A percentile compares a stretch with the other conserved stretches of the same genome.
These are phyloP conservation scores for Euwallacea fornicatus DNA, from an alignment of 1,140 invertebrate species.

Conservation along the genomic window DNA sequence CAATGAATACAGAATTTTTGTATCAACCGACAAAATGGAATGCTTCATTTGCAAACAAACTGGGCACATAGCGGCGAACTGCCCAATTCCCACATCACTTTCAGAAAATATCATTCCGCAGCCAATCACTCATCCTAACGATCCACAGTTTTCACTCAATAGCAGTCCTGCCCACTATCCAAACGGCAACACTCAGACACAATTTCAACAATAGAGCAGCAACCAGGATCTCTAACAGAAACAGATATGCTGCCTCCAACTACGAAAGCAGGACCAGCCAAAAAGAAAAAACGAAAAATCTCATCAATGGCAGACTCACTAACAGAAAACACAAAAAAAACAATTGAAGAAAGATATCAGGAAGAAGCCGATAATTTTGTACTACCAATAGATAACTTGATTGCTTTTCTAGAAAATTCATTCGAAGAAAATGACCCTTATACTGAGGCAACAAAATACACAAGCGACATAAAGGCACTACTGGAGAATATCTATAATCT, in stretches of 20 bases:
- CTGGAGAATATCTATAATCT: slow-evolving; percentile 1
- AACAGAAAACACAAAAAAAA: neutral
- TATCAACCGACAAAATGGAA: slow-evolving; percentile 1
- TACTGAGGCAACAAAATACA: neutral
- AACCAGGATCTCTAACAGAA: neutral
- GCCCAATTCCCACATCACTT: no score
- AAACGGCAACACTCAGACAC: neutral
- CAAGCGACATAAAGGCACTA: neutral
- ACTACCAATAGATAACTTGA: neutral
- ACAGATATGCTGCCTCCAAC: neutral
- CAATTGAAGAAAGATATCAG: neutral
- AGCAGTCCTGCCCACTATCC: neutral
- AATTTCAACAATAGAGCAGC: neutral
- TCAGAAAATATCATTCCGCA: no score
- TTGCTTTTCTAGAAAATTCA: neutral
- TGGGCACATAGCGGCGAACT: no score
- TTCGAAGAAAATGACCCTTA: neutral
- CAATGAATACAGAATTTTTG: slow-evolving; percentile 1
- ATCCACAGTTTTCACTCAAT: no score
- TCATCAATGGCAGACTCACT: neutral
- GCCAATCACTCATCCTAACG: no score
- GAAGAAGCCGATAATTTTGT: neutral
- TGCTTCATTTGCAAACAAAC: neutral
- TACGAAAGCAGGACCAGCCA: neutral
- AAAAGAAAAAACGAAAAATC: neutral